These are phyloP conservation scores for Pristionchus pacificus DNA, from an alignment of 1,140 invertebrate genomes.

Conservation along the genomic window DNA sequence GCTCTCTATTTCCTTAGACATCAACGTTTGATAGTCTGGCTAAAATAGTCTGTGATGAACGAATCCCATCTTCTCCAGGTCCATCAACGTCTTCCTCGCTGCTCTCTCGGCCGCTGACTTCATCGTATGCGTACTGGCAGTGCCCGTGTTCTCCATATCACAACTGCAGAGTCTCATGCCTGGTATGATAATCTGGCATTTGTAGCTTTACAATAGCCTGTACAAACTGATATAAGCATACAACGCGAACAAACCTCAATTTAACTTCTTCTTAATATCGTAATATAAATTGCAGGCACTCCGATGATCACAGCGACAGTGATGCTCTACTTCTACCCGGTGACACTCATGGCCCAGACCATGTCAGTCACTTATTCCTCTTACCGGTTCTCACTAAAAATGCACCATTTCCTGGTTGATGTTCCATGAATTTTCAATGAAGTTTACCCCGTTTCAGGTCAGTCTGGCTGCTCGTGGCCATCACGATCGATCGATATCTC, in stretches of 20 bases:
- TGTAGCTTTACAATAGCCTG: not conserved
- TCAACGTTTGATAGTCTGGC: not conserved
- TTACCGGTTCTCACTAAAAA: no score
- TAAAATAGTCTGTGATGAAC: not conserved
- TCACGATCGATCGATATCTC: constrained; percentile 88
- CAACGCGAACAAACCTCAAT: constrained; percentile 1
- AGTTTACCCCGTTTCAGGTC: no score
- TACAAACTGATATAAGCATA: not conserved
- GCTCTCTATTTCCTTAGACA: constrained; percentile 8
- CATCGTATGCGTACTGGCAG: constrained; percentile 45
- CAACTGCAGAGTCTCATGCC: constrained; percentile 48
- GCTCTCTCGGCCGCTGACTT: constrained; percentile 34
- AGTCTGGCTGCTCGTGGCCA: constrained; percentile 71
- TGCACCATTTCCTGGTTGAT: no score
- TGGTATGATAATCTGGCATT: constrained; percentile 25
- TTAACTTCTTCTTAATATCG: not conserved
- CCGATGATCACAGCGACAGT: constrained; percentile 36
- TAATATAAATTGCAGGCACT: constrained; percentile 25
- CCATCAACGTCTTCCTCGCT: constrained; percentile 46
- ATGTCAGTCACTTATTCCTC: no score
- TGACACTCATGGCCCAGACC: constrained; percentile 51
- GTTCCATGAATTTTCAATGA: no score
- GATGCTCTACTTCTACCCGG: constrained; percentile 50
- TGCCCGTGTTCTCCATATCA: constrained; percentile 49
- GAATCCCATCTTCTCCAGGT: constrained; percentile 21